Conservation (phyloP, 2,888 invertebrate genomes). For the Sarcophaga variegata region DNA sequence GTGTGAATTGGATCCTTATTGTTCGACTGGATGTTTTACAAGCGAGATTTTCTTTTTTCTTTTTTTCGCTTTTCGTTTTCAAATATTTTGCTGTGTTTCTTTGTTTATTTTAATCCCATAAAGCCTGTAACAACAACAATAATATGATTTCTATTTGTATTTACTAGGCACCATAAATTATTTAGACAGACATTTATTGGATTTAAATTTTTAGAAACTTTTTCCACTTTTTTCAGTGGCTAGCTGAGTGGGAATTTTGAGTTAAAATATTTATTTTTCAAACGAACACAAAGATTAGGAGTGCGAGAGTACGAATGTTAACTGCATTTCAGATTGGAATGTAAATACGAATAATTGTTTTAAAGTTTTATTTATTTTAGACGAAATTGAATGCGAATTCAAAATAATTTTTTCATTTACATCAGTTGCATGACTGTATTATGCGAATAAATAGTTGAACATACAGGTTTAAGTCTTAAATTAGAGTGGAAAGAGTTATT, state of each 20-base stretch:
- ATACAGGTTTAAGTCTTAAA: too few species aligned
- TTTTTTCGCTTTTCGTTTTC: slow-evolving; percentile 40
- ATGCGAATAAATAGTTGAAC: too few species aligned
- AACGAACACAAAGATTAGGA: too few species aligned
- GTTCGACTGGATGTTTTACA: neutral
- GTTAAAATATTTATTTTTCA: slow-evolving; percentile 54
- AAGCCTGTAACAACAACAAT: too few species aligned
- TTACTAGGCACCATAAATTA: neutral
- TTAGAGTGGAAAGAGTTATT: too few species aligned
- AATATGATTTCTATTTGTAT: too few species aligned
- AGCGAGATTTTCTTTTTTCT: neutral
- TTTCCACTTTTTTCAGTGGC: too few species aligned
- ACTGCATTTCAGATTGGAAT: slow-evolving; percentile 64
- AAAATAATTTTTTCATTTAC: too few species aligned
- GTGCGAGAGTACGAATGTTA: neutral
- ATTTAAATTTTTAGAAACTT: too few species aligned
- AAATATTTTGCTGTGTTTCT: slow-evolving; percentile 25
- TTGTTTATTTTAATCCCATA: slow-evolving; percentile 11
- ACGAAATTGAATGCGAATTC: too few species aligned
- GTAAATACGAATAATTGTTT: slow-evolving; percentile 56
- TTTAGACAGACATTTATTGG: too few species aligned
- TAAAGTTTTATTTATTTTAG: slow-evolving; percentile 24
- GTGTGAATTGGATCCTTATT: slow-evolving; percentile 42
- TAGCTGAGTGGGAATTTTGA: neutral
- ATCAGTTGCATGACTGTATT: too few species aligned